These are phyloP conservation scores for Megathymus violae DNA, from an alignment of 1,140 invertebrate genomes.

Conservation along the genomic window DNA sequence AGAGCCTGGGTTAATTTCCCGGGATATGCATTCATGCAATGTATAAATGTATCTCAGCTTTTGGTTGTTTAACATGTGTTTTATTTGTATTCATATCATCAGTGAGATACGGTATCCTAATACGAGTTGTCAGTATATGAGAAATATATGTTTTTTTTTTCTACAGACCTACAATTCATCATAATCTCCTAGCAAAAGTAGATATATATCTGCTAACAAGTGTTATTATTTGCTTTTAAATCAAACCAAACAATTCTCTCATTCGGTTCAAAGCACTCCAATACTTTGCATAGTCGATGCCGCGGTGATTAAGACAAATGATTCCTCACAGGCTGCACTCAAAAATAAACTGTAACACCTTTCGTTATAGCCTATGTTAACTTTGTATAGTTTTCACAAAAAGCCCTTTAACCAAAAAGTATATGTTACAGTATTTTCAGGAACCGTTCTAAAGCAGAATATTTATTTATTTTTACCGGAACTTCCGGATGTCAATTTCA, in stretches of 20 bases:
- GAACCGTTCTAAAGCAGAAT: background rate
- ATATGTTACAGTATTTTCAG: conserved; percentile 5
- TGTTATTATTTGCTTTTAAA: background rate
- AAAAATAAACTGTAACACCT: background rate
- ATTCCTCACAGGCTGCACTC: background rate
- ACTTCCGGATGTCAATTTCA: conserved; percentile 16
- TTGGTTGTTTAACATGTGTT: too few species aligned
- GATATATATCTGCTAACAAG: background rate
- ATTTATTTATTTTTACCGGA: conserved; percentile 21
- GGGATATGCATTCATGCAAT: too few species aligned
- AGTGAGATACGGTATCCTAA: too few species aligned
- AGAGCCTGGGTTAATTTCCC: too few species aligned
- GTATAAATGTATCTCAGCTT: too few species aligned
- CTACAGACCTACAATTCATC: too few species aligned
- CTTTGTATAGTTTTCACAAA: background rate
- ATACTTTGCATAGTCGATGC: conserved; percentile 14
- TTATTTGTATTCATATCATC: too few species aligned
- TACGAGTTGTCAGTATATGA: too few species aligned
- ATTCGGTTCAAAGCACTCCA: conserved; percentile 10
- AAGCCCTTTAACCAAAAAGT: conserved; percentile 3
- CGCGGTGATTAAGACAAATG: conserved; percentile 18
- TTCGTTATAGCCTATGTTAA: background rate
- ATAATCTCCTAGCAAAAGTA: background rate
- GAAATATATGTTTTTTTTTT: too few species aligned
- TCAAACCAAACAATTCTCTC: conserved; percentile 9